Evolutionary conservation across 2,113 vertebrate genomes (phyloP), one percentile per base, ranked within the genome.

Genomic region (Tachysurus fulvidraco): DNA sequence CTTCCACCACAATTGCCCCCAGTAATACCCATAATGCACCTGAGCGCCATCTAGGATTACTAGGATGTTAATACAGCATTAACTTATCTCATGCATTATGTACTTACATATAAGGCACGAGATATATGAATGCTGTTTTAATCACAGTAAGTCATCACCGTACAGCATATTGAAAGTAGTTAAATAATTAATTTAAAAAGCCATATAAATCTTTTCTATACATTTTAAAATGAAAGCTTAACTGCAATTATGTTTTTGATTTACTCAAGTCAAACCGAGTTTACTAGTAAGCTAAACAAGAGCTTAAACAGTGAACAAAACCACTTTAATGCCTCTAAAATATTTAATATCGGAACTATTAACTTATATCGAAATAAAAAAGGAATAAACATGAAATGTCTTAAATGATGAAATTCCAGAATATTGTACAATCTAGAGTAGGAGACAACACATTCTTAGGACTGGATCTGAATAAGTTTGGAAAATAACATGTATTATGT

Each of bases 41-140:
- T 67, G 60, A 83, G 85, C 54, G 87, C 85, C 87, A 85, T 86
- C 87, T 87, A 83, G 76, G 65, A 41, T 46, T 36, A 28, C 67
- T 13, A 41, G 60, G 21, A 52, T 55, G 76, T 67, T 67, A 85
- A 4, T 79, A 64, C 74, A 85, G 60, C 13, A 41, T 77, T 85
- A 23, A 30, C 30, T 73, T 9, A 67, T 30, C 28, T 36, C 36
- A 36, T 36, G 36, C 36, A 36, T 36, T 25, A 30, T n/a, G 11
- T 6, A 84, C 11, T 12, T 12, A 9, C 36, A 76, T 23, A 60
- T 16, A 4, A 23, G 13, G 21, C 19, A n/a, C 52, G 7, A 57
- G 13, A 19, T 67, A 21, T 9, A 41, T 30, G 36, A 8, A 16
- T 19, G 19, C 16, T 83, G 10, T 67, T 21, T 83, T 50, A 60